phyloP scores from a whole-genome alignment of 1,140 invertebrate species.

The Drosophila varians region DNA sequence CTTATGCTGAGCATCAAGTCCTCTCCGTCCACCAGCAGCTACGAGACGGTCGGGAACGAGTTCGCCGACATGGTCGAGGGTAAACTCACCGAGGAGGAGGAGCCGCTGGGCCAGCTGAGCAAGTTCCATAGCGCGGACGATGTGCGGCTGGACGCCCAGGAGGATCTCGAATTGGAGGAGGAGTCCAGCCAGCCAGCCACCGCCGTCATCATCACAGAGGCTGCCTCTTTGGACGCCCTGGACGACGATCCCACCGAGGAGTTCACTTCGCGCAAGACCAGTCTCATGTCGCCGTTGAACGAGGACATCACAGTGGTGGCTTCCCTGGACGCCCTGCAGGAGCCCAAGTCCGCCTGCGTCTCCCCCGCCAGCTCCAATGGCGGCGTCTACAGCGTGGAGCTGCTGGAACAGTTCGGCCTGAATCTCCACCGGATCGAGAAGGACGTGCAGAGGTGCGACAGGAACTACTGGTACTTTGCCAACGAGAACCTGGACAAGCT shows the following conservation, averaged over 20 bases:
- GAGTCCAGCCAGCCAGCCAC: constrained; percentile 59
- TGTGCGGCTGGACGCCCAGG: constrained; percentile 47
- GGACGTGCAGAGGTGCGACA: constrained; percentile 96
- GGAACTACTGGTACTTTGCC: constrained; percentile 96
- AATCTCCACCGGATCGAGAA: constrained; percentile 98
- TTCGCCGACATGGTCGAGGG: constrained; percentile 66
- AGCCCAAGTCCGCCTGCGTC: constrained; percentile 87
- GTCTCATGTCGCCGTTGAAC: constrained; percentile 76
- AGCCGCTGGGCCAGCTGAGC: constrained; percentile 41
- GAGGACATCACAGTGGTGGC: constrained; percentile 79
- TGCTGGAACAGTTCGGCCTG: constrained; percentile 93
- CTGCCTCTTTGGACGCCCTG: constrained; percentile 82
- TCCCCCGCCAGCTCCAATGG: constrained; percentile 94
- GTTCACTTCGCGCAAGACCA: constrained; percentile 78
- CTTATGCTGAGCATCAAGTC: constrained; percentile 78
- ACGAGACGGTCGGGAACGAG: constrained; percentile 83
- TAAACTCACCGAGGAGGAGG: constrained; percentile 42
- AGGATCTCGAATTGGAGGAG: constrained; percentile 17
- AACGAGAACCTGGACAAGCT: constrained; percentile 95
- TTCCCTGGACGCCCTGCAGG: constrained; percentile 82
- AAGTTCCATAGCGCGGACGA: constrained; percentile 76
- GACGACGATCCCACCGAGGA: constrained; percentile 80
- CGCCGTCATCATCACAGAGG: constrained; percentile 87
- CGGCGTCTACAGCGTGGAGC: constrained; percentile 93
- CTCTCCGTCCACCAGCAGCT: constrained; percentile 82